These are phyloP conservation scores for Spizaetus ornatus DNA, from an alignment of 2,113 vertebrate species.

Conservation along the genomic window DNA sequence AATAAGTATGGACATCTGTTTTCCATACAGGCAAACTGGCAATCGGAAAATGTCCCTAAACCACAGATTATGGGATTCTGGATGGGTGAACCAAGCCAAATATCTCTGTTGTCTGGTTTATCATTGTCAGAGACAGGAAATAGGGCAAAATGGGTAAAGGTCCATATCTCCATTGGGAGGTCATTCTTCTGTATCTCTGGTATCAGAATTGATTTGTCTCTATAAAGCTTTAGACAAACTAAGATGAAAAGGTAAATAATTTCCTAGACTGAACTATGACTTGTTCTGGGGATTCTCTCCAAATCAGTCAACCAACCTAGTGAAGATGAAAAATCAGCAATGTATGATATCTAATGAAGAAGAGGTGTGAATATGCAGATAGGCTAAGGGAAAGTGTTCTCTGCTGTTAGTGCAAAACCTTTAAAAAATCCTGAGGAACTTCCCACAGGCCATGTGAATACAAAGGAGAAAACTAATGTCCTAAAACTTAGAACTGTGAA, in stretches of 20 bases:
- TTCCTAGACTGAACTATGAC: not conserved
- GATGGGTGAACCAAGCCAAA: not conserved
- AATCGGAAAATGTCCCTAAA: not conserved
- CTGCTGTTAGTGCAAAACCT: not conserved
- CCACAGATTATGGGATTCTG: not conserved
- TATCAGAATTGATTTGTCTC: not conserved
- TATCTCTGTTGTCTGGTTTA: not conserved
- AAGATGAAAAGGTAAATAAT: not conserved
- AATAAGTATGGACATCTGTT: not conserved
- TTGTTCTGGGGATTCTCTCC: not conserved
- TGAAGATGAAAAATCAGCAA: not conserved
- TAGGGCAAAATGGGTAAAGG: not conserved
- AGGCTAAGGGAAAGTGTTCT: not conserved
- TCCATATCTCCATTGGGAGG: not conserved
- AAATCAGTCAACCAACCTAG: not conserved
- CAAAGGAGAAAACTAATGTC: not conserved
- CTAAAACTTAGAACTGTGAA: not conserved
- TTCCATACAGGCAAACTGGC: not conserved
- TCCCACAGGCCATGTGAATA: not conserved
- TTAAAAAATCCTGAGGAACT: not conserved
- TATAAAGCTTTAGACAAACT: not conserved
- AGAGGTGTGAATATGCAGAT: not conserved
- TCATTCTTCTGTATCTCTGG: not conserved
- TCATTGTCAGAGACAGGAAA: not conserved
- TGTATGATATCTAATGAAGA: not conserved